Base-by-base conservation (phyloP, 37 sponge, comb jelly and placozoan species). In the Bolinopsis microptera region DNA sequence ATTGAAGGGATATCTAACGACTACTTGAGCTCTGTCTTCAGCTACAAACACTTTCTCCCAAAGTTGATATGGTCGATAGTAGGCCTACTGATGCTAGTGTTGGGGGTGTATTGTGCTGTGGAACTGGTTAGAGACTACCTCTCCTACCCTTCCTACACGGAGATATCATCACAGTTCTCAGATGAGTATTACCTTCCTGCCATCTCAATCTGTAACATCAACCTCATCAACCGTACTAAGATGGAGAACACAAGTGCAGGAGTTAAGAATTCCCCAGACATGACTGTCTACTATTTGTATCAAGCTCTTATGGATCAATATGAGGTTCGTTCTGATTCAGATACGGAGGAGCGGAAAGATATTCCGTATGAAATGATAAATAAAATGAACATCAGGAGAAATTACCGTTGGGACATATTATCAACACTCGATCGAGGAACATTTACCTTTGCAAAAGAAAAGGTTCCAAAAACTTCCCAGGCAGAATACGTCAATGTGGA, bases 1-100 rank as follows among this genome's bases (percentile, higher is more conserved):
- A 32, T 77, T 13, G 80, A 77, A 32, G 80, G 33, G 21, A 16
- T 77, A 21, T 34, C 28, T 77, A 77, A 77, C 80, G 80, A 32
- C 37, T 77, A 77, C 80, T 36, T 77, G 35, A 77, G 33, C 80
- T 77, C 80, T 31, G 1, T 77, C 1, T 21, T 34, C 36, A 77
- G 32, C 80, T 77, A 77, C 61, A 48, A 48, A 48, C 61, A 48
- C 61, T 18, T 48, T 13, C 61, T 48, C 61, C 61, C 61, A 13
- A 48, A 48, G 13, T 13, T 48, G 9, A 48, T 48, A 48, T 48
- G 61, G 61, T 18, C 61, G 61, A 13, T 48, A 13, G 5, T 48
- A 48, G 5, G 5, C 61, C 13, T 13, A 5, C 9, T 5, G 61
- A 48, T 48, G 61, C 61, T 48, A 48, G 13, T 13, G 5, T 13